These are phyloP conservation scores for Chrysopilus asiliformis DNA, from an alignment of 2,888 invertebrate genomes.

Conservation along the genomic window DNA sequence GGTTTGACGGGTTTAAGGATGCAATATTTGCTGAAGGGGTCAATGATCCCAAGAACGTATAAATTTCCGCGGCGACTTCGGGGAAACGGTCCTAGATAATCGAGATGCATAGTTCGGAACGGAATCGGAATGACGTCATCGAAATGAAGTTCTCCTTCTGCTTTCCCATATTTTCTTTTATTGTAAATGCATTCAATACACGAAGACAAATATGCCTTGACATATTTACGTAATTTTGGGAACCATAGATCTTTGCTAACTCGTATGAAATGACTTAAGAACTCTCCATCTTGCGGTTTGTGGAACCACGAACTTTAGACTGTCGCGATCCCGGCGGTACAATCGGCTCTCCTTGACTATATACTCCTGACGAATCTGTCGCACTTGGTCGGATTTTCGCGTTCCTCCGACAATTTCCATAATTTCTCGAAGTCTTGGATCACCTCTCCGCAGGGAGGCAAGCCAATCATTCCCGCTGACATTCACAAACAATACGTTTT, in stretches of 20 bases:
- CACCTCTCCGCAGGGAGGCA: constrained; percentile 2
- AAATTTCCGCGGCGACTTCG: constrained; percentile 4
- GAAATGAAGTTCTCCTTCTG: constrained; percentile 8
- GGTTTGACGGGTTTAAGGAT: constrained; percentile 8
- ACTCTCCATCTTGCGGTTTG: constrained; percentile 3
- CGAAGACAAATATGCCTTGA: constrained; percentile 9
- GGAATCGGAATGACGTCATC: constrained; percentile 11
- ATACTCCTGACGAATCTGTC: background rate
- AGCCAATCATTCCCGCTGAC: too few relatives aligned
- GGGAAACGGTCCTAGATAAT: constrained; percentile 7
- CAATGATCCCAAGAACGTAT: too few relatives aligned
- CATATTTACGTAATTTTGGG: constrained; percentile 5
- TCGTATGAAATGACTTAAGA: constrained; percentile 6
- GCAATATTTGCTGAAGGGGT: background rate
- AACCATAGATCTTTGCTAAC: constrained; percentile 10
- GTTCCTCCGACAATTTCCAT: background rate
- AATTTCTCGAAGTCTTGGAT: background rate
- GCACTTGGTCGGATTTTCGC: background rate
- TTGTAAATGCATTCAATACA: constrained; percentile 12
- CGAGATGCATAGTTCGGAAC: constrained; percentile 3
- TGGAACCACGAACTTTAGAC: constrained; percentile 1
- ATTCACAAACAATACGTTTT: constrained; percentile 1
- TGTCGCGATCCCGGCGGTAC: background rate
- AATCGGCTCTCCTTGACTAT: constrained; percentile 1
- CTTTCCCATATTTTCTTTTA: constrained; percentile 2